Evolutionary conservation across 2,888 invertebrate species (phyloP), one percentile per base, ranked within the genome.

Genomic region (Trisateles emortualis): DNA sequence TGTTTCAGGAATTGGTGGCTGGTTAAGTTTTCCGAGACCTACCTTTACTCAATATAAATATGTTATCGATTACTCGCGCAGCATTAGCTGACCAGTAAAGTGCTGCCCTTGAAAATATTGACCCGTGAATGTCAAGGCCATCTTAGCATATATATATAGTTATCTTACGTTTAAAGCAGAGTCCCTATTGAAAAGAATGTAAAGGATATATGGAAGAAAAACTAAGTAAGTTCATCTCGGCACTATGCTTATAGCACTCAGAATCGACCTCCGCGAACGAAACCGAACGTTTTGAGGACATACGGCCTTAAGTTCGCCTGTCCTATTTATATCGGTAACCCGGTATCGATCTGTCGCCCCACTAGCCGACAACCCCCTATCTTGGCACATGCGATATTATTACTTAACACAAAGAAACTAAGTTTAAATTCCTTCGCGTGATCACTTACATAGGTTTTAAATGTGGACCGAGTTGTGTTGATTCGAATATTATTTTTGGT

Each of bases 311-410:
- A 87, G 82, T 88, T 87, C 79, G 76, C 75, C 76, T 86, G 88
- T 84, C 87, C 90, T 90, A 91, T 91, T 87, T 90, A 90, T 90
- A 88, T 84, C 83, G 79, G 84, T 87, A 86, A 84, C 87, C 85
- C 79, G 68, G 81, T 87, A 92, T 92, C 88, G 92, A 92, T 87
- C 88, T 72, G 80, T 45, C 89, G 91, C 83, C 87, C 92, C 87
- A 91, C 87, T 90, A 90, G 86, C 90, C 88, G 81, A 89, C 84
- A 83, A 84, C 86, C 86, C 78, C 79, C 80, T 58, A 68, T 78
- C 69, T 71, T 52, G 56, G 72, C 72, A 66, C 79, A 79, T 61
- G 66, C 81, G 67, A 84, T 79, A 83, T 74, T 74, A 75, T 68
- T 72, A 72, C 84, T 78, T 85, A 79, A 68, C 57, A 17, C 52